These are phyloP conservation scores for Metallyticus violacea DNA, from an alignment of 2,888 invertebrate species.

Conservation along the genomic window DNA sequence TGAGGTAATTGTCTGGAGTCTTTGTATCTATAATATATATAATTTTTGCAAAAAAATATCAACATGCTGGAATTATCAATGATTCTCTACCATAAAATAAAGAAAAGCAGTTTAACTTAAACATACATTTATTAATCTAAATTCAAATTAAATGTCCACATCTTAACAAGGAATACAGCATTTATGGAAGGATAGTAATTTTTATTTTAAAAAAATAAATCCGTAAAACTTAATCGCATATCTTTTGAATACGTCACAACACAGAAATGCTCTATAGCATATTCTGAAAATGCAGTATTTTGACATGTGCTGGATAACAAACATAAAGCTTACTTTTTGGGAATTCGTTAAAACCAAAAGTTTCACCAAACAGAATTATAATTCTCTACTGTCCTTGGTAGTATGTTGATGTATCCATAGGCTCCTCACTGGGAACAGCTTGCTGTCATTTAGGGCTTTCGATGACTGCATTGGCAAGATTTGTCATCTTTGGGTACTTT, in stretches of 20 bases:
- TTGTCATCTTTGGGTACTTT: conserved; percentile 94
- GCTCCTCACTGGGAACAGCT: conserved; percentile 10
- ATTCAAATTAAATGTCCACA: neutral
- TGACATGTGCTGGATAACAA: neutral
- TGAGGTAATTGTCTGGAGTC: no score
- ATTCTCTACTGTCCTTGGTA: conserved; percentile 6
- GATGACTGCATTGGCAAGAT: conserved; percentile 80
- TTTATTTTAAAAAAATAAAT: neutral
- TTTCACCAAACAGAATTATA: neutral
- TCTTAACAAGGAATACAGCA: neutral
- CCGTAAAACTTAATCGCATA: neutral
- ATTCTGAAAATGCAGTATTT: neutral
- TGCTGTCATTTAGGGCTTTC: conserved; percentile 63
- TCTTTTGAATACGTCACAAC: neutral
- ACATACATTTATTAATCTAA: neutral
- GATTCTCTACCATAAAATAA: no score
- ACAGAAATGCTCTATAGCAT: neutral
- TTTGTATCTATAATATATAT: no score
- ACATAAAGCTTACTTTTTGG: neutral
- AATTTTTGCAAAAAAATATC: no score
- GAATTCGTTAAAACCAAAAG: neutral
- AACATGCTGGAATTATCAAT: no score
- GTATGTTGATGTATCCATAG: conserved; percentile 14
- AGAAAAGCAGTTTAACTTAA: neutral
- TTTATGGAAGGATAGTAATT: neutral